A percentile compares a stretch with the other conserved stretches of the same genome.
These are phyloP conservation scores for Limnodromus scolopaceus DNA, from an alignment of 2,797 vertebrate genomes.

Conservation along the genomic window DNA sequence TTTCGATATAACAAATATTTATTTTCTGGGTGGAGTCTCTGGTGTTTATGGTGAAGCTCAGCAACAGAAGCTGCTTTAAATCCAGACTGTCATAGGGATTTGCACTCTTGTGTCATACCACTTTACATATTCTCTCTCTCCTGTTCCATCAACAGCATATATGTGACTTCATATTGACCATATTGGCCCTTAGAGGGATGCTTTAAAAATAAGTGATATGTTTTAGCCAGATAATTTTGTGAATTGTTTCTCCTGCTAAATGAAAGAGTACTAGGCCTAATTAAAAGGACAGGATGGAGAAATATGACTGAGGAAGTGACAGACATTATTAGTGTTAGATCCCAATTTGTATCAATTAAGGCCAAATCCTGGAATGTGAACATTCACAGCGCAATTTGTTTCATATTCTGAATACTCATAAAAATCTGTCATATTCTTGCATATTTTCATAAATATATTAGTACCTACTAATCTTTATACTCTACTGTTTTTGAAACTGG, in stretches of 20 bases:
- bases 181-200: not conserved
- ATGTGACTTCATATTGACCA: not conserved
- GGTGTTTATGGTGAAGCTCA: not conserved
- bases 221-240: not conserved
- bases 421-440: not conserved
- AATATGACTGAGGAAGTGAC: not conserved
- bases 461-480: not conserved
- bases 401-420: not conserved
- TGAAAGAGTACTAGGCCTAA: not conserved
- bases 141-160: not conserved
- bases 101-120: not conserved
- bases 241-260: fast-evolving
- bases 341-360: not conserved
- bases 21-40: not conserved
- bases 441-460: not conserved
- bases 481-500: not conserved
- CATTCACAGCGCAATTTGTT: not conserved
- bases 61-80: not conserved
- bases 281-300: not conserved
- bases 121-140: not conserved
- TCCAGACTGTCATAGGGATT: fast-evolving
- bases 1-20: not conserved
- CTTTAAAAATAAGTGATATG: not conserved
- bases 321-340: not conserved
- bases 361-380: not conserved